Percentiles rank a stretch among this genome's conserved stretches.
phyloP scores from a whole-genome alignment of 2,797 vertebrate species.

The Glyptemys insculpta region DNA sequence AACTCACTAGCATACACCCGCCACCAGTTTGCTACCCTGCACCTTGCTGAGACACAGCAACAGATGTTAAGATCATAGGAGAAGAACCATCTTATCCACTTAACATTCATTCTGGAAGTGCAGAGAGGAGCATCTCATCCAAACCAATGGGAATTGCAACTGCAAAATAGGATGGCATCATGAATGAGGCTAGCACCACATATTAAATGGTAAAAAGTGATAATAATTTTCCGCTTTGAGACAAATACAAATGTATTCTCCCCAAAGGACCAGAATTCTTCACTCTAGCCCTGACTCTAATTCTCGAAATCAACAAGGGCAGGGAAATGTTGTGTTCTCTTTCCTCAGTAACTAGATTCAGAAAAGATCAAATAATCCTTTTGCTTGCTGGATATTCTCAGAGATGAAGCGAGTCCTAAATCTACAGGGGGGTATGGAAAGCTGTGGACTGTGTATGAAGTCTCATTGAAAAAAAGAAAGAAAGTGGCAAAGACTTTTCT shows the following conservation, averaged over 20 bases:
- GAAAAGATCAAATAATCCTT: neutral
- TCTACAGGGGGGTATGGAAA: neutral
- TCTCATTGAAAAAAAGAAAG: neutral
- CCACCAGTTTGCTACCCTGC: neutral
- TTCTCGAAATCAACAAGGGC: neutral
- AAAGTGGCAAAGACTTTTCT: neutral
- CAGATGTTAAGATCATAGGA: neutral
- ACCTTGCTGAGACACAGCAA: neutral
- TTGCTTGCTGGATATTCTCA: neutral
- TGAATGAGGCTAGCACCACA: neutral
- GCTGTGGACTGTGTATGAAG: neutral
- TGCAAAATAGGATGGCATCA: neutral
- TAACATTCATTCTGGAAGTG: neutral
- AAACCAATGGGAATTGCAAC: neutral
- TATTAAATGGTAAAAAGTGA: neutral
- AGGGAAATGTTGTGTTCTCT: neutral
- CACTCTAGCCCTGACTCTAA: neutral
- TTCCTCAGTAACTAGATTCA: neutral
- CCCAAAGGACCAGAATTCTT: neutral
- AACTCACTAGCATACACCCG: neutral
- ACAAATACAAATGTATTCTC: neutral
- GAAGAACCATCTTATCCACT: neutral
- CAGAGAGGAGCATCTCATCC: neutral
- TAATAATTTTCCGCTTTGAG: neutral
- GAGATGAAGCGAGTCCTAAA: neutral